Percentiles rank a stretch among this genome's conserved stretches.
Conservation (phyloP, 2,113 vertebrate genomes). For the Anseranas semipalmata region DNA sequence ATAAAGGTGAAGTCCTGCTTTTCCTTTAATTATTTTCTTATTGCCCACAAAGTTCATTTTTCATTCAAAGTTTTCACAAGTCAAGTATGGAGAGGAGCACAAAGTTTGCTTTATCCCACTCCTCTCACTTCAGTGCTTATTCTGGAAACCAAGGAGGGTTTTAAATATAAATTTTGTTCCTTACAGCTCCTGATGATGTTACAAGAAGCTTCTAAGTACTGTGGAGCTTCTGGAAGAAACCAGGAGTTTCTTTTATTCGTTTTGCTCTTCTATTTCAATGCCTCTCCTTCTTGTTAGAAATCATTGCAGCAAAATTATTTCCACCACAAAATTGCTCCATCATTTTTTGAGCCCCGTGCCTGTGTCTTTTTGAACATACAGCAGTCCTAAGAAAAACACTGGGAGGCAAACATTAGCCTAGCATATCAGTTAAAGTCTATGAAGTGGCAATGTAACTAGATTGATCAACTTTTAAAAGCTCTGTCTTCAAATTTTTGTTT, state of each 20-base stretch:
- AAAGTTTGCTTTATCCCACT: background rate
- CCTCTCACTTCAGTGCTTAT: fast-evolving
- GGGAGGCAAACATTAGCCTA: background rate
- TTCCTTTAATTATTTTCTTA: background rate
- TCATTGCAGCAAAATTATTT: background rate
- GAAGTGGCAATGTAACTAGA: background rate
- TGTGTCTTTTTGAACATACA: background rate
- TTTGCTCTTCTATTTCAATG: background rate
- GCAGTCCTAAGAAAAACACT: background rate
- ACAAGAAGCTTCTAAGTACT: background rate
- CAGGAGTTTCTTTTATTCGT: background rate
- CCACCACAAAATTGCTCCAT: background rate
- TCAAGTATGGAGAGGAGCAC: background rate
- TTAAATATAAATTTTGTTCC: background rate
- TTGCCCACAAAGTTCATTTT: background rate
- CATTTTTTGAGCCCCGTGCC: background rate
- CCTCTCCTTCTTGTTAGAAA: background rate
- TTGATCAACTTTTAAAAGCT: background rate
- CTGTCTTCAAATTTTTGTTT: background rate
- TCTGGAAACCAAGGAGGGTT: background rate
- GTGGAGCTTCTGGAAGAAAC: background rate
- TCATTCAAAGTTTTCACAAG: background rate
- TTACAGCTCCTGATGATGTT: background rate
- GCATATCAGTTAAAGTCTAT: background rate
- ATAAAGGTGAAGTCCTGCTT: background rate